Base-by-base conservation (phyloP, 35 echinoderm and acorn worm genomes). In the Apostichopus parvimensis region DNA sequence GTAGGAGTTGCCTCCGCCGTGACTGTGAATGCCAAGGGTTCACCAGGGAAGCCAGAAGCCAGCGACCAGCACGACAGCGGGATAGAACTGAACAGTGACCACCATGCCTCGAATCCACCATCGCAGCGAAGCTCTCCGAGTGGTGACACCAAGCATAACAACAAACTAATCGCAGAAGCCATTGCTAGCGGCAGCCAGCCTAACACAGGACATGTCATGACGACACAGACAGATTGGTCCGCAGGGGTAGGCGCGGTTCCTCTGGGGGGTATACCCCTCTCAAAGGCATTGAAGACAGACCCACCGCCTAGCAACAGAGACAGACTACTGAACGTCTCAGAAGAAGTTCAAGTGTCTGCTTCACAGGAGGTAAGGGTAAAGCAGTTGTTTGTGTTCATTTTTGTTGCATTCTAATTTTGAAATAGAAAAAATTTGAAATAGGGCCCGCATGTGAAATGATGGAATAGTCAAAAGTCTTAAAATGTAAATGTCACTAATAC, bases 21-120 rank as follows among this genome's bases (percentile, higher is more conserved):
- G 64, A 26, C 92, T 20, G 89, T 73, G 8, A 73, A 34, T 18
- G 76, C 81, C 5, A 86, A 84, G 22, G 87, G 59, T 60, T 56
- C 80, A 20, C 73, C 85, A 9, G 96, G 91, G 6, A 98, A 98
- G 77, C 96, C 96, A 5, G 94, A 98, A 56, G 80, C 87, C 28
- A 64, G 87, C 10, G 94, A 96, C 23, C 97, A 98, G 57, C 97
- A 96, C 79, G 97, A 98, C 79, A 98, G 96, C 83, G 97, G 97
- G 6, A 92, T 98, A 23, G 97, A 98, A 88, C 91, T 98, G 6
- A 98, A 94, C 88, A 98, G 97, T 86, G 97, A 98, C 79, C 97
- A 98, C 79, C 97, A 98, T 78, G 93, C 92, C 25, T 96, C 94
- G 6, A 96, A 94, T 54, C 97, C 97, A 22, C 91, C 97, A 15